Base-by-base conservation (phyloP, 37 sponge, comb jelly and placozoan species). In the Hexactinellida sp. region DNA sequence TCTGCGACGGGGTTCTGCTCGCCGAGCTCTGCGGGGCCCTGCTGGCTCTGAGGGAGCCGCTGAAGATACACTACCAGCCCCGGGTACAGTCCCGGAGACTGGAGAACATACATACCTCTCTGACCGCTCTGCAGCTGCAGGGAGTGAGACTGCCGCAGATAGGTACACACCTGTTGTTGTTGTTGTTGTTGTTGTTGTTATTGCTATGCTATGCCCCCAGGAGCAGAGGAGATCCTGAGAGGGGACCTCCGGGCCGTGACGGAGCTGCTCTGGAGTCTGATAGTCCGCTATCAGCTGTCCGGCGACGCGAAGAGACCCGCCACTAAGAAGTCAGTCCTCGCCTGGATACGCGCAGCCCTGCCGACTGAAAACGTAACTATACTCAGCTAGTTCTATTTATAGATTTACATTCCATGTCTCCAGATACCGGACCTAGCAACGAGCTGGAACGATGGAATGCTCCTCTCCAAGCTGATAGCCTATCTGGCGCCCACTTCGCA, bases 401-500 rank as follows among this genome's bases (percentile, higher is more conserved):
- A 63, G 76, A 7, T 63, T 21, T 63, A 21, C 13, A 63, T 63
- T 25, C 13, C 32, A 21, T 63, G 1, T 63, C 13, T 63, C 5
- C 34, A 63, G 76, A 63, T 63, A 21, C 76, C 76, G 3, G 30
- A 63, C 76, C 30, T 63, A n/a, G 30, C 76, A 63, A 63, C 76
- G 76, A 63, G 76, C 13, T 63, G 76, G 76, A 63, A 63, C 34
- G 34, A 63, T 63, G 76, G 76, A 10, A 63, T 63, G 76, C 34
- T 63, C 28, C 76, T 63, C 25, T 63, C 25, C 13, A 63, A 63
- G 13, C 76, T 63, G 5, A 63, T 63, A 7, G 3, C 76, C 76
- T 63, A 63, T 63, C 3, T 63, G 5, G 3, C 76, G 3, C 21
- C 76, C 3, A 63, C 76, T 32, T 13, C 47, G 13, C 76, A 63